Conservation (phyloP, 1,140 invertebrate species). For the Vanessa atalanta region DNA sequence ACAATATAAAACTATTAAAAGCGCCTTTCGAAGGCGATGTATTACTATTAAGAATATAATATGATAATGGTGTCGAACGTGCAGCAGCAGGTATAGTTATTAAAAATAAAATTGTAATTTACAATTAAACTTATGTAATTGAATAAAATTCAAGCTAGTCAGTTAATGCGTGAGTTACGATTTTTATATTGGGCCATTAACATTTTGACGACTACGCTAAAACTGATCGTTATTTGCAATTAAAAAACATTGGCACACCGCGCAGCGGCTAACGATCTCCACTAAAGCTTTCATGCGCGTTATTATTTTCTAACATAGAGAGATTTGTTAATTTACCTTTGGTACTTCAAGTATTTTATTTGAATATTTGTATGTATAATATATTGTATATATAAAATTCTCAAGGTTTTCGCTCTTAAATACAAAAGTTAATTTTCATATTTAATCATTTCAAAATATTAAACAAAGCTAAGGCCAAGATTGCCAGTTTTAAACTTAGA, state of each 20-base stretch:
- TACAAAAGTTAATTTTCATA: background rate
- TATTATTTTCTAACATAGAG: background rate
- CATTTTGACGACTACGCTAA: slow-evolving; percentile 36
- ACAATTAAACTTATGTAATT: slow-evolving; percentile 11
- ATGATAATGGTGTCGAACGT: too few species aligned
- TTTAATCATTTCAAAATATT: background rate
- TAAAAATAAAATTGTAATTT: background rate
- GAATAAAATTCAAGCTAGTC: slow-evolving; percentile 12
- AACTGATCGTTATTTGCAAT: slow-evolving; percentile 41
- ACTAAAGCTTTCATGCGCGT: slow-evolving; percentile 19
- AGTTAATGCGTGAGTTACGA: slow-evolving; percentile 18
- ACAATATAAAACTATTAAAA: too few species aligned
- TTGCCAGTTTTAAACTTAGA: background rate
- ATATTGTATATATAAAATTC: too few species aligned
- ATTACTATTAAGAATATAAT: too few species aligned
- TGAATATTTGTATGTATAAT: too few species aligned
- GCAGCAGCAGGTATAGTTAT: too few species aligned
- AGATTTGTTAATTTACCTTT: slow-evolving; percentile 1
- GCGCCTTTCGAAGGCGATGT: too few species aligned
- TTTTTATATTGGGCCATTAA: slow-evolving; percentile 40
- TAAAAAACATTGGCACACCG: slow-evolving; percentile 42
- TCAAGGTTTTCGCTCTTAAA: background rate
- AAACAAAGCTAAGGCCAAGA: background rate
- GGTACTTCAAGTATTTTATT: background rate
- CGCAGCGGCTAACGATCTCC: slow-evolving; percentile 32